A percentile compares a stretch with the other conserved stretches of the same genome.
Evolutionary conservation across 2,113 vertebrate genomes (phyloP).

Genomic region (Leptodactylus fuscus): DNA sequence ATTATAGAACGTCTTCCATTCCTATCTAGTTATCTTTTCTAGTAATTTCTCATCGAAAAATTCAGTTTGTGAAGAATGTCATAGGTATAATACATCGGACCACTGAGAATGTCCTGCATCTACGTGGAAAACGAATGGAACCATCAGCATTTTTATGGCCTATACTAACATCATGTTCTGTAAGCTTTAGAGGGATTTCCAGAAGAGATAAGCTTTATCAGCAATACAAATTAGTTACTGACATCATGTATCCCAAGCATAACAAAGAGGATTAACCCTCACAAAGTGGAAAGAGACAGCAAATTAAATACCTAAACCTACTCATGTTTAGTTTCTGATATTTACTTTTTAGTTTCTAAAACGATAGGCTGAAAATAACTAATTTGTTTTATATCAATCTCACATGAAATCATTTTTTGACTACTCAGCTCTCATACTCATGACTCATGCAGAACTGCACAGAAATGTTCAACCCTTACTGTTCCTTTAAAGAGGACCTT

Average conservation of each 20-base stretch:
- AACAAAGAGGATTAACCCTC: constrained; percentile 72
- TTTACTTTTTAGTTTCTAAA: background rate
- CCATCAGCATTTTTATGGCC: constrained; percentile 64
- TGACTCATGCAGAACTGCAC: too few species aligned
- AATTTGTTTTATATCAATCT: background rate
- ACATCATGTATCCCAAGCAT: constrained; percentile 64
- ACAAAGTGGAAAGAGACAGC: constrained; percentile 60
- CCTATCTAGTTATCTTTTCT: background rate
- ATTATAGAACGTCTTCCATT: background rate
- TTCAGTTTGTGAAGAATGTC: background rate
- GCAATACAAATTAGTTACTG: constrained; percentile 67
- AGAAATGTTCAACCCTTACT: too few species aligned
- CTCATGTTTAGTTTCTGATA: background rate
- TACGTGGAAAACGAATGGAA: constrained; percentile 44
- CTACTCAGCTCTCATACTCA: background rate
- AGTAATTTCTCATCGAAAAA: background rate
- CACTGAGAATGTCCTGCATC: background rate
- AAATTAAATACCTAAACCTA: constrained; percentile 28
- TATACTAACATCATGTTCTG: constrained; percentile 66
- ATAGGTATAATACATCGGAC: background rate
- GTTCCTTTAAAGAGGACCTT: too few species aligned
- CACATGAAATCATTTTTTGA: background rate
- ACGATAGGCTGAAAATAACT: background rate
- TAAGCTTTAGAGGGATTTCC: constrained; percentile 68
- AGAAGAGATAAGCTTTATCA: constrained; percentile 72